Conservation (phyloP, 2,113 vertebrate genomes). For the Blennius ocellaris region DNA sequence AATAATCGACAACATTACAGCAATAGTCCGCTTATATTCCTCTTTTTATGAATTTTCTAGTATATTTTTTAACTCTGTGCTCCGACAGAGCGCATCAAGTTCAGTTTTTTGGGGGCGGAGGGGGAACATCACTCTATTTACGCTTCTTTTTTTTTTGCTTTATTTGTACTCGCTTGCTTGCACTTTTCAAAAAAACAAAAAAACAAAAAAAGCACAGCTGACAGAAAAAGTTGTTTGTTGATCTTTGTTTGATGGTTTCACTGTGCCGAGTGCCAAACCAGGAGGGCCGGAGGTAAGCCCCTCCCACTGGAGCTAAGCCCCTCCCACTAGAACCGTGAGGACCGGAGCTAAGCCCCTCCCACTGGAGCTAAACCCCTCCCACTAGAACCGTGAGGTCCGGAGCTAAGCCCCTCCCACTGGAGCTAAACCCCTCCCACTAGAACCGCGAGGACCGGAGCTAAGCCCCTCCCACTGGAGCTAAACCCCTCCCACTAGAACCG, state of each 20-base stretch:
- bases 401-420: too few species aligned
- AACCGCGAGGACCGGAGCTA: too few species aligned
- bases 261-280: constrained; percentile 33
- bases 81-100: constrained; percentile 30
- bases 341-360: too few species aligned
- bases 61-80: constrained; percentile 74
- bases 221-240: constrained; percentile 7
- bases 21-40: constrained; percentile 67
- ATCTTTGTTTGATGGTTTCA: constrained; percentile 17
- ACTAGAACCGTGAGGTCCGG: rapidly evolving
- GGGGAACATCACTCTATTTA: constrained; percentile 15
- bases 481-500: neutral
- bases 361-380: constrained; percentile 8
- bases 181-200: constrained; percentile 53
- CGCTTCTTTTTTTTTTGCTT: constrained; percentile 39
- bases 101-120: constrained; percentile 6
- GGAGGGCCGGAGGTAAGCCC: too few species aligned
- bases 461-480: neutral
- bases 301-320: constrained; percentile 8
- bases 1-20: constrained; percentile 57
- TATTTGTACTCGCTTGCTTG: constrained; percentile 65
- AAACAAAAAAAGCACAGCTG: constrained; percentile 9
- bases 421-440: neutral
- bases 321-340: neutral
- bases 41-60: constrained; percentile 68